Conservation (phyloP, 2,888 invertebrate genomes). For the Nomada goodeniana region DNA sequence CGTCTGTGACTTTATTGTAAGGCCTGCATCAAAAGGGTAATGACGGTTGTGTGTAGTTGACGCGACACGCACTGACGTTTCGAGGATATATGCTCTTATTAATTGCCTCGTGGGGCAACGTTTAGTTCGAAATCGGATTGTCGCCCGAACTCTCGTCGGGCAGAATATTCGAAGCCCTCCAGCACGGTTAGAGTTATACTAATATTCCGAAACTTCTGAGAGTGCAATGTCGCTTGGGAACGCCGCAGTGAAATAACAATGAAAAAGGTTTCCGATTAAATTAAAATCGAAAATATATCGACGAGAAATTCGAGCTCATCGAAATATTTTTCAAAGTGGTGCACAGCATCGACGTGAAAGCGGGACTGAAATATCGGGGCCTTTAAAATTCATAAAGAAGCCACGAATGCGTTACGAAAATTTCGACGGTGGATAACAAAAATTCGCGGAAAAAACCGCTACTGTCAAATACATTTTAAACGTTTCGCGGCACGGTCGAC, state of each 20-base stretch:
- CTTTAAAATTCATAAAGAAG: slow-evolving; percentile 12
- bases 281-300: not conserved
- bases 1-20: no score
- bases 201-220: not conserved
- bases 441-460: slow-evolving; percentile 1
- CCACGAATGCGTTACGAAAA: slow-evolving; percentile 12
- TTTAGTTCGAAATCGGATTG: slow-evolving; percentile 9
- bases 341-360: not conserved
- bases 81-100: slow-evolving; percentile 1
- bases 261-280: no score
- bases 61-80: slow-evolving; percentile 19
- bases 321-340: not conserved
- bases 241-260: no score
- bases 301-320: not conserved
- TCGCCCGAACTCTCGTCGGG: slow-evolving; percentile 17
- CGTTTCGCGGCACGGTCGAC: not conserved
- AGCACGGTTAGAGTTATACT: not conserved
- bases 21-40: no score
- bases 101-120: not conserved
- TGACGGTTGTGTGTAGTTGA: no score
- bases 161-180: slow-evolving; percentile 12
- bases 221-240: not conserved
- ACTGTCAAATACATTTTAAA: slow-evolving; percentile 7
- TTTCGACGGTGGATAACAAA: not conserved
- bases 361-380: not conserved